Evolutionary conservation across 1,140 invertebrate species (phyloP).

Genomic region (Lasioglossum baleicum): DNA sequence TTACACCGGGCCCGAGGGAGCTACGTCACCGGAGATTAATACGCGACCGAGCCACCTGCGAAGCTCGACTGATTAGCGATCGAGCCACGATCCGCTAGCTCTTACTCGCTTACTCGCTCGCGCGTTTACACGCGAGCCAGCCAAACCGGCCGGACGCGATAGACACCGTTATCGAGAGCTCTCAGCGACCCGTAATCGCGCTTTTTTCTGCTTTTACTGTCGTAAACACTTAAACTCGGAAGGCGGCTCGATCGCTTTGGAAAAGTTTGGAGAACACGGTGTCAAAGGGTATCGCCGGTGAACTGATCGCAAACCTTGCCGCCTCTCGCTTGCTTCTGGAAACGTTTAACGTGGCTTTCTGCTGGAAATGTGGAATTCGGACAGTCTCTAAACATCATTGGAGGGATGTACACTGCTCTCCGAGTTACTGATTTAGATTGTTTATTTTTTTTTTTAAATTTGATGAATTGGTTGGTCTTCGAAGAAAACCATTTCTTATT

Average conservation of each 20-base stretch:
- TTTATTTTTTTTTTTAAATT: too few species aligned
- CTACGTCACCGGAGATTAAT: conserved; percentile 51
- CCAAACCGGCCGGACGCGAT: not conserved
- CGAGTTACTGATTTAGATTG: too few species aligned
- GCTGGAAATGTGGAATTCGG: too few species aligned
- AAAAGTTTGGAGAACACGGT: conserved; percentile 23
- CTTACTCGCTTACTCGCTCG: too few species aligned
- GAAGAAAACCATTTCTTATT: too few species aligned
- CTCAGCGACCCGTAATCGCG: not conserved
- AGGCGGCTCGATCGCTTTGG: conserved; percentile 10
- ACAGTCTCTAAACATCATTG: too few species aligned
- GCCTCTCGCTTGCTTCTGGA: not conserved
- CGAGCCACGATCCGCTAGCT: not conserved
- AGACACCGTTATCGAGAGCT: conserved; percentile 24
- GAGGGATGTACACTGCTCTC: too few species aligned
- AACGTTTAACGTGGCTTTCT: not conserved
- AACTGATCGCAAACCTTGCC: not conserved
- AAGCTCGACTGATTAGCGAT: conserved; percentile 30
- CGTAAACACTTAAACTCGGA: conserved; percentile 24
- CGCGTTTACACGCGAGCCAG: not conserved
- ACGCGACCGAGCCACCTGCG: conserved; percentile 38
- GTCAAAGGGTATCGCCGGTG: conserved; percentile 31
- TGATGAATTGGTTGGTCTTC: too few species aligned
- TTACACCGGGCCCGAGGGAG: conserved; percentile 26
- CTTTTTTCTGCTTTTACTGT: not conserved